These are phyloP conservation scores for Kryptolebias ocellatus DNA, from an alignment of 2,797 vertebrate species.

Conservation along the genomic window DNA sequence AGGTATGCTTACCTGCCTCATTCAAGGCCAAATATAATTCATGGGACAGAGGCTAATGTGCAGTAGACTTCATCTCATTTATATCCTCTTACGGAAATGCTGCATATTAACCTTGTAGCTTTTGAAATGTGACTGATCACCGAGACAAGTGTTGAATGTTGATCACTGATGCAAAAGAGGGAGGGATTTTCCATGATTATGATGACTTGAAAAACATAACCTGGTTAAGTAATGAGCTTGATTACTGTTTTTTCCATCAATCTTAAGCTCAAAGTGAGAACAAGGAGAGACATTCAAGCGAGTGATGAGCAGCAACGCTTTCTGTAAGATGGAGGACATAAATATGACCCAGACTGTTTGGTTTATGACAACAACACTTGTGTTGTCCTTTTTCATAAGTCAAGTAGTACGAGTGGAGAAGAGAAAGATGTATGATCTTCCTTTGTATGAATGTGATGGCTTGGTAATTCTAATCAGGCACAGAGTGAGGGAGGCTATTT, in stretches of 20 bases:
- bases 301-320: slow-evolving; percentile 35
- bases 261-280: slow-evolving; percentile 35
- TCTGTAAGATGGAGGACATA: slow-evolving; percentile 25
- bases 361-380: slow-evolving; percentile 9
- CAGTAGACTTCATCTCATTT: slow-evolving; percentile 10
- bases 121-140: background rate
- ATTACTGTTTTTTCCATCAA: slow-evolving; percentile 31
- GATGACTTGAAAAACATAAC: slow-evolving; percentile 22
- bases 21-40: slow-evolving; percentile 6
- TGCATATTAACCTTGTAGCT: background rate
- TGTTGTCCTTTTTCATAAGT: slow-evolving; percentile 26
- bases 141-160: slow-evolving; percentile 18
- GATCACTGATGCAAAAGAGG: background rate
- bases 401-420: slow-evolving; percentile 29
- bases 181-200: background rate
- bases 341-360: slow-evolving; percentile 46
- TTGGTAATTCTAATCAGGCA: slow-evolving; percentile 73
- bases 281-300: slow-evolving; percentile 16
- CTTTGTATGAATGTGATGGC: slow-evolving; percentile 62
- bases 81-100: background rate
- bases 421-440: slow-evolving; percentile 35
- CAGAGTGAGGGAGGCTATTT: slow-evolving; percentile 76
- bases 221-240: slow-evolving; percentile 35
- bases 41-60: slow-evolving; percentile 5
- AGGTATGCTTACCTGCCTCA: slow-evolving; percentile 40